phyloP scores from a whole-genome alignment of 2,797 vertebrate genomes.

The Catamblyrhynchus diadema region DNA sequence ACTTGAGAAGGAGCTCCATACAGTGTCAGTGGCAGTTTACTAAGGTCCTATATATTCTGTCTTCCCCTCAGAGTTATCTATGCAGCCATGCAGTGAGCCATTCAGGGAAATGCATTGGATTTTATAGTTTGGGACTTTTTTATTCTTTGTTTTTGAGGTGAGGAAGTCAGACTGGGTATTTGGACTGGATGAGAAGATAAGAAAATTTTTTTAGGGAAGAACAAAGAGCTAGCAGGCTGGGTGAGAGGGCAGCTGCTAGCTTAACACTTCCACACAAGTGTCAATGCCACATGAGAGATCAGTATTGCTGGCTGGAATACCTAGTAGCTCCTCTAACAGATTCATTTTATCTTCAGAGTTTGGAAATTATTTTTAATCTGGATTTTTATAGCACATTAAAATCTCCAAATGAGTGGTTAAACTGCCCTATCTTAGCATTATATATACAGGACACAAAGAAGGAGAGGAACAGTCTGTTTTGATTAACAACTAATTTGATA shows the following conservation, averaged over 20 bases:
- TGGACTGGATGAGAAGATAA: background rate
- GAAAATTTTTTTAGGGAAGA: background rate
- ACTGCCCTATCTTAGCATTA: background rate
- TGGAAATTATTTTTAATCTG: background rate
- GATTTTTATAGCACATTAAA: background rate
- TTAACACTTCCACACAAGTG: background rate
- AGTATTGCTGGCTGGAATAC: background rate
- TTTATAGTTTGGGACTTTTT: background rate
- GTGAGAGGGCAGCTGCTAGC: background rate
- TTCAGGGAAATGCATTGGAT: background rate
- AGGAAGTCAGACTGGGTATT: background rate
- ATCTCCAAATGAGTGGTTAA: background rate
- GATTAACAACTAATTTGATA: background rate
- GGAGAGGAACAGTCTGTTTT: background rate
- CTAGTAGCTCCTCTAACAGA: background rate
- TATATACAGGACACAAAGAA: background rate
- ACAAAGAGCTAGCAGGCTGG: background rate
- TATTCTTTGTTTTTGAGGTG: background rate
- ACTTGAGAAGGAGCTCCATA: background rate
- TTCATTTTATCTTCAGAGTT: background rate
- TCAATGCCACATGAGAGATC: background rate
- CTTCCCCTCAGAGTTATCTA: background rate
- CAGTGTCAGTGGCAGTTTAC: background rate
- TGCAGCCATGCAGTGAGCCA: background rate
- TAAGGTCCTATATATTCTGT: background rate